Conservation (phyloP, 2,113 vertebrate species). For the Vulpes vulpes region DNA sequence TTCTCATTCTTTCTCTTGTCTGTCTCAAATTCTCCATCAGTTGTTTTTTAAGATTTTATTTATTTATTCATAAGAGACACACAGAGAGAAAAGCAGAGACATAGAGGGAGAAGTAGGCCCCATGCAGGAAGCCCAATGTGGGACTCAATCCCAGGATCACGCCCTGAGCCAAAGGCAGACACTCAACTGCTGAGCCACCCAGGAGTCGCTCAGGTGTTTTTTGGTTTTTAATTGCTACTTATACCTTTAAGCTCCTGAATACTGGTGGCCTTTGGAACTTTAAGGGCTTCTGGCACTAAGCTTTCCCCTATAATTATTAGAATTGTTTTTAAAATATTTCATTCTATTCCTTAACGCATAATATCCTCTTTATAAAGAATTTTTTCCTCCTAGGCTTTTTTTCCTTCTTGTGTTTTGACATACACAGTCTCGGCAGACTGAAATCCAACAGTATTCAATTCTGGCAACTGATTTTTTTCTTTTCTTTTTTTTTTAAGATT, state of each 20-base stretch:
- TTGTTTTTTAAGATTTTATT: neutral
- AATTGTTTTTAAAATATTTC: neutral
- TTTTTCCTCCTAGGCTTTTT: neutral
- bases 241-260: neutral
- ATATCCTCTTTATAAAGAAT: neutral
- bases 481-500: neutral
- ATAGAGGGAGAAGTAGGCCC: too few species aligned
- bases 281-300: neutral
- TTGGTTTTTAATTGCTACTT: neutral
- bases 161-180: too few species aligned
- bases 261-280: neutral
- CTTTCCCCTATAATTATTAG: neutral
- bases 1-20: neutral
- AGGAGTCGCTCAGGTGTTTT: too few species aligned
- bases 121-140: too few species aligned
- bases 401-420: neutral
- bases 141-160: too few species aligned
- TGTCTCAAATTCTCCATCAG: neutral
- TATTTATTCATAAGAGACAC: too few species aligned
- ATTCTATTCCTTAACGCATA: neutral
- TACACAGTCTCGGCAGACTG: neutral
- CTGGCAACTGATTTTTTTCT: neutral
- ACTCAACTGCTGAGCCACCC: too few species aligned
- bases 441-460: conserved; percentile 6
- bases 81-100: too few species aligned